phyloP scores from a whole-genome alignment of 2,797 vertebrate genomes.

The Anguilla anguilla region DNA sequence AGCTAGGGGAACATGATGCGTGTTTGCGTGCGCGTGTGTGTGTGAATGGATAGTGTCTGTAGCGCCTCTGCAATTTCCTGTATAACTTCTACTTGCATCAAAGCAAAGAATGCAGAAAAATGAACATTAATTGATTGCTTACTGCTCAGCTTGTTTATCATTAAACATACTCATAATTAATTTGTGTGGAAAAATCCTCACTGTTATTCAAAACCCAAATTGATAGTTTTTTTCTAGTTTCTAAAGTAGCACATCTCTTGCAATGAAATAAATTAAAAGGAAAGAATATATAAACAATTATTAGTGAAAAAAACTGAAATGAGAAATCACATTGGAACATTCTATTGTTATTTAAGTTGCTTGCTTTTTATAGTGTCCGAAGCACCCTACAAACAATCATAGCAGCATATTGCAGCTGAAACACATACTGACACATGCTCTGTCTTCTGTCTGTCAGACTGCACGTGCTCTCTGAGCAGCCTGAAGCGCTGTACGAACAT shows the following conservation, averaged over 20 bases:
- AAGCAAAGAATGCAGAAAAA: not conserved
- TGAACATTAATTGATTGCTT: not conserved
- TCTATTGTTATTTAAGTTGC: not conserved
- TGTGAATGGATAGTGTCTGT: not conserved
- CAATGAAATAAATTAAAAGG: not conserved
- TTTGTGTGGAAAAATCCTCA: not conserved
- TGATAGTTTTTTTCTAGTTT: not conserved
- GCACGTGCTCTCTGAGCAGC: not conserved
- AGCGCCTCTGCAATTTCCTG: not conserved
- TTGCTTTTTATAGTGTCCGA: not conserved
- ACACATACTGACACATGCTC: not conserved
- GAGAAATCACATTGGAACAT: not conserved
- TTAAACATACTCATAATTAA: not conserved
- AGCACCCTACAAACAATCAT: not conserved
- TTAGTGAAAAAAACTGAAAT: not conserved
- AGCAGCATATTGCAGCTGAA: not conserved
- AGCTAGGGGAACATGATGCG: not conserved
- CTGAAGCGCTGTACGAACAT: not conserved
- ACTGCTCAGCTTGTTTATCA: not conserved
- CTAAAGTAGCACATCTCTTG: not conserved
- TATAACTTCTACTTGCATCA: not conserved
- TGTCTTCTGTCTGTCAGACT: not conserved
- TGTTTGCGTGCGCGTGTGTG: not conserved
- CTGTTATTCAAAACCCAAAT: not conserved
- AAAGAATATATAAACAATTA: not conserved